phyloP scores from a whole-genome alignment of 2,888 invertebrate species.

The Hedychridium roseum region DNA sequence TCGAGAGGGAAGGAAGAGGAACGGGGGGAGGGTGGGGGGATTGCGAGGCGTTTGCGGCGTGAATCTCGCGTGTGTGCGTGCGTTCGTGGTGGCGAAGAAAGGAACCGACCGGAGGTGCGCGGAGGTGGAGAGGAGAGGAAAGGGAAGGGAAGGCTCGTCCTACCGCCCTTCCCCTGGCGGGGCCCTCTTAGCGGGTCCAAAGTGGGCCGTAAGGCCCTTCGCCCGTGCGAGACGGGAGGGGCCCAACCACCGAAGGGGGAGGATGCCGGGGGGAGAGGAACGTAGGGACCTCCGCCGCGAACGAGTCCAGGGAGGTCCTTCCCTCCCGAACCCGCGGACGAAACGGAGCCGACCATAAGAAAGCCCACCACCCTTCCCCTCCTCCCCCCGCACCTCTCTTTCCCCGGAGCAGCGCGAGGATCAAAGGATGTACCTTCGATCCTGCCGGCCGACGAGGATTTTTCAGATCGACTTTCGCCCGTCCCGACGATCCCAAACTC shows the following conservation, averaged over 20 bases:
- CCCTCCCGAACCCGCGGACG: conserved; percentile 30
- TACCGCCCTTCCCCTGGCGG: conserved; percentile 17
- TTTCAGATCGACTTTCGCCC: too few relatives aligned
- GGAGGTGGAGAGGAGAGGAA: conserved; percentile 23
- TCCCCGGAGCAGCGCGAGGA: too few relatives aligned
- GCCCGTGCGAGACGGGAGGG: too few relatives aligned
- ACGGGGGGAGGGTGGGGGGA: too few relatives aligned
- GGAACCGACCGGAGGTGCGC: conserved; percentile 19
- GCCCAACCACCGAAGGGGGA: too few relatives aligned
- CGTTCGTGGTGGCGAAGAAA: conserved; percentile 16
- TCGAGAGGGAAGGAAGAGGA: too few relatives aligned
- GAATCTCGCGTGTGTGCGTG: neutral
- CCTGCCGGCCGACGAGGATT: too few relatives aligned
- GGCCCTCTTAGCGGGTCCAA: neutral
- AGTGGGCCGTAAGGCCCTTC: too few relatives aligned
- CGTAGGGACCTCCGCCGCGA: conserved; percentile 51
- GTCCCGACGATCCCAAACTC: too few relatives aligned
- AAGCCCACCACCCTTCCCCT: conserved; percentile 14
- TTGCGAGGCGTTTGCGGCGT: neutral
- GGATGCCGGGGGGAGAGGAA: conserved; percentile 25
- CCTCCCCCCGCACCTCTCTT: conserved; percentile 16
- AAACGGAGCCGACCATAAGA: too few relatives aligned
- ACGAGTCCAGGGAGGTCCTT: conserved; percentile 57
- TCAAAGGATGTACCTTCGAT: too few relatives aligned
- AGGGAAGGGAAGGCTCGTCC: conserved; percentile 33